Percentiles rank a stretch among this genome's conserved stretches.
These are phyloP conservation scores for Drosophila hamatofila DNA, from an alignment of 2,888 invertebrate species.

Conservation along the genomic window DNA sequence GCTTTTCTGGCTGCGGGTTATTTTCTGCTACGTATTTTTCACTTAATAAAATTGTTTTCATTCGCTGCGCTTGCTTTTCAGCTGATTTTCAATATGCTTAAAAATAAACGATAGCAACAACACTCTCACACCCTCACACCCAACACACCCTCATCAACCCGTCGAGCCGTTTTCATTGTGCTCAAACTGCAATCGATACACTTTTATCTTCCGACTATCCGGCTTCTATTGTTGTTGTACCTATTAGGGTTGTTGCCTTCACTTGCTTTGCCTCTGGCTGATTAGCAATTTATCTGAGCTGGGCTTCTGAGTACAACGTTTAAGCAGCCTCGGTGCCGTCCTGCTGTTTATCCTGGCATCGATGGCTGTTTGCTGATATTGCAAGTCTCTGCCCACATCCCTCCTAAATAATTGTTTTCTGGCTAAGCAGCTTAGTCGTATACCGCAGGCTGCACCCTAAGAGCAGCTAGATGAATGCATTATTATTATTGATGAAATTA, in stretches of 20 bases:
- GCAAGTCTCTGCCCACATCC: neutral
- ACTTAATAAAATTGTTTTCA: slow-evolving; percentile 81
- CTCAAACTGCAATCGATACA: slow-evolving; percentile 64
- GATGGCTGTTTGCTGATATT: slow-evolving; percentile 5
- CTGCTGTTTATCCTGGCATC: slow-evolving; percentile 3
- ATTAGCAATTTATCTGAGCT: slow-evolving; percentile 66
- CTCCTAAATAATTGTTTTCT: slow-evolving; percentile 38
- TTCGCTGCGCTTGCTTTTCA: slow-evolving; percentile 65
- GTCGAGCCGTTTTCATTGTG: slow-evolving; percentile 48
- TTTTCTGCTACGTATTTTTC: slow-evolving; percentile 73
- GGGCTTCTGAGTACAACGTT: slow-evolving; percentile 37
- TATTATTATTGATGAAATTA: slow-evolving; percentile 16
- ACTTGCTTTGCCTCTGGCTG: slow-evolving; percentile 57
- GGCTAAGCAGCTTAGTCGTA: slow-evolving; percentile 36
- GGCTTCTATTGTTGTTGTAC: slow-evolving; percentile 39
- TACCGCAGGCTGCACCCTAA: neutral
- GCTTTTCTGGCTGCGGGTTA: slow-evolving; percentile 73
- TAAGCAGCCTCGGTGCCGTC: slow-evolving; percentile 29
- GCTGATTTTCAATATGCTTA: slow-evolving; percentile 78
- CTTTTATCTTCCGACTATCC: slow-evolving; percentile 51
- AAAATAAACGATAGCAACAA: slow-evolving; percentile 68
- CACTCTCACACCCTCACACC: slow-evolving; percentile 1
- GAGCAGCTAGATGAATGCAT: slow-evolving; percentile 17
- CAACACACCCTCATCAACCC: neutral
- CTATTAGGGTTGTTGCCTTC: slow-evolving; percentile 19